Evolutionary conservation across 2,113 vertebrate species (phyloP).

Genomic region (Xiphorhynchus elegans): DNA sequence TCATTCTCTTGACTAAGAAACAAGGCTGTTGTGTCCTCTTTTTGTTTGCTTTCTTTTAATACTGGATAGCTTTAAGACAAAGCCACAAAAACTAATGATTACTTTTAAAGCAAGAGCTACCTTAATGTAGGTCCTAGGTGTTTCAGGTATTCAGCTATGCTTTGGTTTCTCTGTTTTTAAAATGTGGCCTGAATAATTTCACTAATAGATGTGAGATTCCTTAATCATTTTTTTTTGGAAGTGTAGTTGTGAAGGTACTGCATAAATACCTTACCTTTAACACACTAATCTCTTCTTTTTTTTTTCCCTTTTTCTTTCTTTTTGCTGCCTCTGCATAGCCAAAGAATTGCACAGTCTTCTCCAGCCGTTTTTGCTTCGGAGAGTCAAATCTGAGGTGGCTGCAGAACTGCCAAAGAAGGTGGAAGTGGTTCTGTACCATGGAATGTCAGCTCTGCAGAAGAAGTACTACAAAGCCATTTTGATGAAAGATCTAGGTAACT

Average conservation of each 20-base stretch:
- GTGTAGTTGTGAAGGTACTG: not conserved
- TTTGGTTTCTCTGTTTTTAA: not conserved
- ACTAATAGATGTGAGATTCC: not conserved
- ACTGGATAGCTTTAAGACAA: not conserved
- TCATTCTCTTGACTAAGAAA: not conserved
- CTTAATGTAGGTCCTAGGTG: not conserved
- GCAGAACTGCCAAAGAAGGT: constrained; percentile 87
- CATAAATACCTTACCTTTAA: not conserved
- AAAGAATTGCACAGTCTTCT: constrained; percentile 84
- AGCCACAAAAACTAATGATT: not conserved
- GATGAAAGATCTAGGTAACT: constrained; percentile 86
- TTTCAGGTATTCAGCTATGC: not conserved
- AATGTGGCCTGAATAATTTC: not conserved
- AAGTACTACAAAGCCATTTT: constrained; percentile 90
- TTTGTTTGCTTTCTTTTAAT: not conserved
- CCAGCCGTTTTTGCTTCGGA: constrained; percentile 90
- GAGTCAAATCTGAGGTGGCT: constrained; percentile 89
- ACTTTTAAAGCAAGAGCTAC: not conserved
- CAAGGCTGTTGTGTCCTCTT: not conserved
- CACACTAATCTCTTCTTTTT: not conserved
- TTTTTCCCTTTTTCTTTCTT: not conserved
- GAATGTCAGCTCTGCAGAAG: constrained; percentile 90
- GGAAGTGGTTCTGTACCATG: constrained; percentile 90
- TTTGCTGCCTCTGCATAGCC: constrained; percentile 62
- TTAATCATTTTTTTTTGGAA: not conserved